Conservation (phyloP, 2,888 invertebrate genomes). For the Drosophila falleni region DNA sequence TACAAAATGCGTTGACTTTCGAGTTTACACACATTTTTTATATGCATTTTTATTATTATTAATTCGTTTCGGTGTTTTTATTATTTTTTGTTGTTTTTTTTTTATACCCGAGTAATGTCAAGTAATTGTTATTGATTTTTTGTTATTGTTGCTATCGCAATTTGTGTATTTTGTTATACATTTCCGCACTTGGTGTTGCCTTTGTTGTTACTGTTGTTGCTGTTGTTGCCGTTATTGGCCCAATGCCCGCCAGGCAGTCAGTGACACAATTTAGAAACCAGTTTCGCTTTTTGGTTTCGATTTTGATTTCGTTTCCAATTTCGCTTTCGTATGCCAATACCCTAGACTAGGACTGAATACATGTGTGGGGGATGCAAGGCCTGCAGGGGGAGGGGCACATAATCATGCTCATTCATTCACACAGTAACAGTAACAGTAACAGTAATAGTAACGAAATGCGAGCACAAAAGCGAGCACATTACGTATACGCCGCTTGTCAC, state of each 20-base stretch:
- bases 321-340: constrained; percentile 52
- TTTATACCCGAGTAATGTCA: constrained; percentile 64
- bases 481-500: constrained; percentile 45
- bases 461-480: constrained; percentile 23
- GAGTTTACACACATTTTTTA: constrained; percentile 25
- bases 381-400: constrained; percentile 10
- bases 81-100: constrained; percentile 25
- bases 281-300: constrained; percentile 51
- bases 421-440: constrained; percentile 23
- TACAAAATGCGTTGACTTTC: constrained; percentile 43
- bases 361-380: not conserved
- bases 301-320: constrained; percentile 52
- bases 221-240: constrained; percentile 29
- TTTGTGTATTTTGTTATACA: constrained; percentile 46
- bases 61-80: constrained; percentile 27
- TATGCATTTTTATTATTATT: constrained; percentile 20
- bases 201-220: constrained; percentile 23
- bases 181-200: constrained; percentile 60
- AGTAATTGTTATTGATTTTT: constrained; percentile 78
- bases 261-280: constrained; percentile 77
- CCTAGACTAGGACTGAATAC: constrained; percentile 16
- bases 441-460: not conserved
- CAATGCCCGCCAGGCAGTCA: constrained; percentile 62
- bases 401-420: constrained; percentile 68
- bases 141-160: constrained; percentile 31